Evolutionary conservation across 1,140 invertebrate genomes (phyloP).

Genomic region (Trichonephila clavata): DNA sequence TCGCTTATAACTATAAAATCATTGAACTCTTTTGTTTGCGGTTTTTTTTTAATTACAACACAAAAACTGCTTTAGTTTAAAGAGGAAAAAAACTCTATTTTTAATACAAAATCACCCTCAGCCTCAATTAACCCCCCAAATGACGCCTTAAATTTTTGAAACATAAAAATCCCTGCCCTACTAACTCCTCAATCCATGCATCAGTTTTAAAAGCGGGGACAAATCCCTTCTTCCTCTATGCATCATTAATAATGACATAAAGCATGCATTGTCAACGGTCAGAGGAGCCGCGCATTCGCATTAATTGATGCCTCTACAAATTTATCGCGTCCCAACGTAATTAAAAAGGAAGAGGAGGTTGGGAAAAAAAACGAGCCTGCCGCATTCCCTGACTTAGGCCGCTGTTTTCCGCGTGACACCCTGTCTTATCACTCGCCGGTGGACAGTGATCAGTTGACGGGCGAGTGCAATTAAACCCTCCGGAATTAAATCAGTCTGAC

Average conservation of each 20-base stretch:
- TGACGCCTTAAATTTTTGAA: no score
- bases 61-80: no score
- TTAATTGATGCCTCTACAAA: slow-evolving; percentile 36
- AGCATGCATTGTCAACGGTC: slow-evolving; percentile 29
- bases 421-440: slow-evolving; percentile 29
- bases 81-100: no score
- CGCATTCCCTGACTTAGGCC: neutral
- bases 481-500: slow-evolving; percentile 70
- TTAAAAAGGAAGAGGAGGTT: slow-evolving; percentile 21
- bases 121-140: no score
- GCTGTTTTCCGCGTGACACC: neutral
- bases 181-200: no score
- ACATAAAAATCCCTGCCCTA: no score
- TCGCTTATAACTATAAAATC: no score
- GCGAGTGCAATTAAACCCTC: slow-evolving; percentile 65
- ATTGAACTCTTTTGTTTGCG: no score
- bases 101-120: no score
- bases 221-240: neutral
- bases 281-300: neutral
- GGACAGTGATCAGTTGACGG: slow-evolving; percentile 64
- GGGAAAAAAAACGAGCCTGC: neutral
- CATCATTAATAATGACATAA: slow-evolving; percentile 37
- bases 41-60: no score
- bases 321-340: slow-evolving; percentile 46
- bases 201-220: neutral